Conservation (phyloP, 1,140 invertebrate species). For the Macrocentrus cingulum region DNA sequence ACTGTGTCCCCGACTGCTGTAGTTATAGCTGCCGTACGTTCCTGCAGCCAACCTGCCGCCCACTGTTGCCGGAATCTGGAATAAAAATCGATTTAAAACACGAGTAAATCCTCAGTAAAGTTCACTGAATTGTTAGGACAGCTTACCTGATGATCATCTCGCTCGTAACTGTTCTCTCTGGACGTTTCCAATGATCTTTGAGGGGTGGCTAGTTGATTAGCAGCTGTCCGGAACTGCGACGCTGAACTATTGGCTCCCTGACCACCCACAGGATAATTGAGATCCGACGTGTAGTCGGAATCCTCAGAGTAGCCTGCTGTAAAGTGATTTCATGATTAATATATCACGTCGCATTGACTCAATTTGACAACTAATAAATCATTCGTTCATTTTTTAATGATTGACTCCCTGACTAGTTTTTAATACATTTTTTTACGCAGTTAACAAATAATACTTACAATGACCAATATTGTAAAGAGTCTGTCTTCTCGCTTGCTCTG, state of each 20-base stretch:
- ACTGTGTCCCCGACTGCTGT: conserved; percentile 54
- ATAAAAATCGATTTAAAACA: conserved; percentile 11
- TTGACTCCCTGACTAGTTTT: too few relatives aligned
- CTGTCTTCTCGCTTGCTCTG: conserved; percentile 65
- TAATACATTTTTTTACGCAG: too few relatives aligned
- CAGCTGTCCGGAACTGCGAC: conserved; percentile 77
- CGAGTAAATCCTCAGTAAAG: conserved; percentile 1
- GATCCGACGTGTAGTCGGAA: conserved; percentile 94
- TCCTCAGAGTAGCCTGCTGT: conserved; percentile 94
- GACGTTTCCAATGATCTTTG: conserved; percentile 78
- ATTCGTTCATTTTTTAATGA: too few relatives aligned
- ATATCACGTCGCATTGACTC: too few relatives aligned
- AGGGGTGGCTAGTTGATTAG: conserved; percentile 76
- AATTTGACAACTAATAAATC: too few relatives aligned
- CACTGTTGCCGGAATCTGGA: conserved; percentile 45
- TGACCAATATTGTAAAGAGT: conserved; percentile 68
- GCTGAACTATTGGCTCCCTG: conserved; percentile 84
- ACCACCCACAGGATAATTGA: conserved; percentile 87
- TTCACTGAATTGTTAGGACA: too few relatives aligned
- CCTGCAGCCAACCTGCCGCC: conserved; percentile 44
- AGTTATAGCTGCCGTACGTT: conserved; percentile 45
- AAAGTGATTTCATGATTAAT: conserved; percentile 40
- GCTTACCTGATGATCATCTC: conserved; percentile 66
- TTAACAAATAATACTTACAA: too few relatives aligned
- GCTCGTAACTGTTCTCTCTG: conserved; percentile 81